phyloP scores from a whole-genome alignment of 2,888 invertebrate genomes.

The Oligia fasciuncula region DNA sequence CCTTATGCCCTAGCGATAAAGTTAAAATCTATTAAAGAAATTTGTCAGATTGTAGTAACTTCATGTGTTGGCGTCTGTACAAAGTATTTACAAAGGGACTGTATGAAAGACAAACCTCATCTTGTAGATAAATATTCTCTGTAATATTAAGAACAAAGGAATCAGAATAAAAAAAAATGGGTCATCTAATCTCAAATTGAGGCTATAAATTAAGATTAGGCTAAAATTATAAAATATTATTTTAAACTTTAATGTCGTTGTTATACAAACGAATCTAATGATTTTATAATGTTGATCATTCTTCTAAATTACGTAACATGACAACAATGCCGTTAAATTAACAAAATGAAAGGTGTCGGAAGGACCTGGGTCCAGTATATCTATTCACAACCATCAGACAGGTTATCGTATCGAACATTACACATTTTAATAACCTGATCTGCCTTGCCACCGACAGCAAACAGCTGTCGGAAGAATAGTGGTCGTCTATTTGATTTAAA shows the following conservation, averaged over 20 bases:
- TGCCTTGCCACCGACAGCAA: too few relatives aligned
- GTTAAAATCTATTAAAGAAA: too few relatives aligned
- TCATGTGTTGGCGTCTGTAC: too few relatives aligned
- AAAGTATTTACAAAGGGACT: background rate
- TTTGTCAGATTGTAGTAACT: too few relatives aligned
- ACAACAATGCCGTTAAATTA: background rate
- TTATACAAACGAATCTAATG: background rate
- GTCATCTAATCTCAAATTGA: constrained; percentile 24
- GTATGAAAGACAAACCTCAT: background rate
- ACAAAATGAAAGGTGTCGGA: background rate
- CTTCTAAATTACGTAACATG: background rate
- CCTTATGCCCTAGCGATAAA: too few relatives aligned
- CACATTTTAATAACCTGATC: too few relatives aligned
- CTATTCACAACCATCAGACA: too few relatives aligned
- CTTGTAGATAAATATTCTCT: background rate
- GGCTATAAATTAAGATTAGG: constrained; percentile 27
- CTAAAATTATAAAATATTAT: background rate
- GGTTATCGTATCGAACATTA: too few relatives aligned
- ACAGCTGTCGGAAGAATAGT: too few relatives aligned
- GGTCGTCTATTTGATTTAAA: too few relatives aligned
- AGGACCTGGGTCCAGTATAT: too few relatives aligned
- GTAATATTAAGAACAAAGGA: background rate
- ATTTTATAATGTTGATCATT: background rate
- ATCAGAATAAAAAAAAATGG: background rate
- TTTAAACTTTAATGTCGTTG: background rate